These are phyloP conservation scores for Macrobrachium nipponense DNA, from an alignment of 1,140 invertebrate genomes.

Conservation along the genomic window DNA sequence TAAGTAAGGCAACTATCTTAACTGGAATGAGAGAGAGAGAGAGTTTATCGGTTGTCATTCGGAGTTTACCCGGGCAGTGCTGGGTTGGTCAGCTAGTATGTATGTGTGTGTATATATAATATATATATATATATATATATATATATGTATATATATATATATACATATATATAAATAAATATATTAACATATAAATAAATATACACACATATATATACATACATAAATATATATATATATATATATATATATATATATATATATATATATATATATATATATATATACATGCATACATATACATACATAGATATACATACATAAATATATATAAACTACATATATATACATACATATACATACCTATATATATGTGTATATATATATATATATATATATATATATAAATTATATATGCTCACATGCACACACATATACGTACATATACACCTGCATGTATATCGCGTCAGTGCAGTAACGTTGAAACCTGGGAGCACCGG, in stretches of 20 bases:
- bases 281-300: background rate
- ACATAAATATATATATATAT: background rate
- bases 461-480: no score
- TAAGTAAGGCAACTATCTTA: no score
- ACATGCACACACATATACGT: background rate
- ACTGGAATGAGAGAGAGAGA: no score
- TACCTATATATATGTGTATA: background rate
- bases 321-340: background rate
- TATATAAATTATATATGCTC: background rate
- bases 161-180: background rate
- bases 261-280: constrained; percentile 12
- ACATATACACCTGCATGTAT: background rate
- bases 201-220: background rate
- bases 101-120: no score
- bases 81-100: no score
- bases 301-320: background rate
- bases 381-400: background rate
- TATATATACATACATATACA: constrained; percentile 10
- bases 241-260: constrained; percentile 16
- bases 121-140: no score
- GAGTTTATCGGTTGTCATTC: no score
- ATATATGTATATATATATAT: constrained; percentile 4
- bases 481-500: no score
- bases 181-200: no score
- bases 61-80: no score